Evolutionary conservation across 2,888 invertebrate species (phyloP).

Genomic region (Drosophila percnosoma): DNA sequence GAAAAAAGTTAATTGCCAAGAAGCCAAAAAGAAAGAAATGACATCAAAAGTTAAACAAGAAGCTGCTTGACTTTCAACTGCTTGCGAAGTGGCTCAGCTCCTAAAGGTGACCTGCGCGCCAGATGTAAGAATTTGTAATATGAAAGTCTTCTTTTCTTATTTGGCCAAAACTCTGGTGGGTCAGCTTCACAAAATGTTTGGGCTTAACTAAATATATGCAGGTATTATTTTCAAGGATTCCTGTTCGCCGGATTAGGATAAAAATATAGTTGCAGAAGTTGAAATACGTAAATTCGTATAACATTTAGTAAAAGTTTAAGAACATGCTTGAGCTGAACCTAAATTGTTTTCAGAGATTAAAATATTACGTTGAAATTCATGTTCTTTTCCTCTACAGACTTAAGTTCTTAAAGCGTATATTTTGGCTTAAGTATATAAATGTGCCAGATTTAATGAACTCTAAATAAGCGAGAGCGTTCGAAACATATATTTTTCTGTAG

Average conservation of each 20-base stretch:
- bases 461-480: neutral
- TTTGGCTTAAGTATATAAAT: neutral
- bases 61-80: slow-evolving; percentile 14
- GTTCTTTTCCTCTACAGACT: too few relatives aligned
- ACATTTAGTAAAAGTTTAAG: neutral
- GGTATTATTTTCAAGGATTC: neutral
- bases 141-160: neutral
- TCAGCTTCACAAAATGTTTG: neutral
- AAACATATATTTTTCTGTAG: neutral
- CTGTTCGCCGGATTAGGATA: neutral
- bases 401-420: neutral
- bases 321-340: neutral
- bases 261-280: neutral
- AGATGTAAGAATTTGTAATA: neutral
- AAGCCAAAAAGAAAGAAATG: slow-evolving; percentile 15
- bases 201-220: neutral
- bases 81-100: neutral
- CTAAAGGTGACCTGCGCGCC: neutral
- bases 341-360: neutral
- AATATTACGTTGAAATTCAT: neutral
- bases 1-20: slow-evolving; percentile 60
- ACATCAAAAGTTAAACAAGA: slow-evolving; percentile 2
- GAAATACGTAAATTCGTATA: neutral
- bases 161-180: neutral
- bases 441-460: neutral